Base-by-base conservation (phyloP, 2,888 invertebrate genomes). In the Geotrupes spiniger region DNA sequence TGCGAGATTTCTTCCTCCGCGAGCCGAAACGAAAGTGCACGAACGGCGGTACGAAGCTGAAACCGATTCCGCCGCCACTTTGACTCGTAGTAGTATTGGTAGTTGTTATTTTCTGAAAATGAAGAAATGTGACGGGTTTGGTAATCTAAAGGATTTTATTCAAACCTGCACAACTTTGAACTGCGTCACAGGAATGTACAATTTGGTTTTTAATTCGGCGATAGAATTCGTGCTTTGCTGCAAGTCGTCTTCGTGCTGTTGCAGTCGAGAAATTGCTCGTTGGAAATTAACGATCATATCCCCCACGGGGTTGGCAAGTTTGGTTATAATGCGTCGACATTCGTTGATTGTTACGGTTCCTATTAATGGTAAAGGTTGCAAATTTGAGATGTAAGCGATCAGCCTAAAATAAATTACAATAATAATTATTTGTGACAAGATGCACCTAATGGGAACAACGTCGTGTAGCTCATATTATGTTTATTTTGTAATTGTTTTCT, bases 211-310 rank as follows among this genome's bases (percentile, higher is more conserved):
- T 12, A 46, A 31, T 14, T 27, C 38, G 4, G 36, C 27, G 6
- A 43, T 42, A 12, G 53, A 37, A n/a, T 57, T 44, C n/a, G 47
- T 39, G 9, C 9, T 49, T 10, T 49, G 45, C 15, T 52, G 37
- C 6, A 50, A 29, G 5, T 31, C 12, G 25, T 43, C 12, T 43
- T 43, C 43, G n/a, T 49, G 39, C 9, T 49, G 25, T n/a, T 17
- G 12, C 9, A 49, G 12, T 4, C 39, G 29, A 5, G 38, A 14
- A 6, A 49, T 2, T n/a, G 33, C 54, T 2, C 49, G 47, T 11
- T 70, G 50, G 41, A 70, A 70, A 40, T 67, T 64, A 10, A 63
- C 48, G 25, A 72, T 65, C n/a, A 71, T 65, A 27, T 71, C 70
- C 2, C 67, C 65, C 43, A 72, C 53, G 1, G 72, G 72, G 52